Evolutionary conservation across 2,888 invertebrate species (phyloP).

Genomic region (Alitta virens): DNA sequence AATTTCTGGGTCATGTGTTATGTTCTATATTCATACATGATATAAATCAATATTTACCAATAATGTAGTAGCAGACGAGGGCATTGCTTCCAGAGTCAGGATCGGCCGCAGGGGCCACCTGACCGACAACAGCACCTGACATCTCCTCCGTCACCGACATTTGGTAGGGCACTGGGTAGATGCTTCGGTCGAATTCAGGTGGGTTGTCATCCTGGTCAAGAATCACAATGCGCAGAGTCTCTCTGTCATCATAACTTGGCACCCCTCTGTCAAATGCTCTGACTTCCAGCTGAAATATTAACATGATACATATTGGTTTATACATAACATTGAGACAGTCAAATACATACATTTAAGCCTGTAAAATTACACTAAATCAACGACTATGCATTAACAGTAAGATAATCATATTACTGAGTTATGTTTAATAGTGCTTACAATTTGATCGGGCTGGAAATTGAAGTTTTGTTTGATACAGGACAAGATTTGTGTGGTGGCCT

Average conservation of each 20-base stretch:
- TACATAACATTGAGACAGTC: no score
- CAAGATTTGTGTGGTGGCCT: no score
- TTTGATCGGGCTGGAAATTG: no score
- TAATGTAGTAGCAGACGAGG: constrained; percentile 88
- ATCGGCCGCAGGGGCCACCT: constrained; percentile 64
- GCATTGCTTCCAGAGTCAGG: constrained; percentile 73
- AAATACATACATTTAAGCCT: no score
- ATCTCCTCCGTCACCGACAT: constrained; percentile 34
- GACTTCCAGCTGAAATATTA: constrained; percentile 61
- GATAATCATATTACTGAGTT: no score
- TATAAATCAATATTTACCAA: constrained; percentile 60
- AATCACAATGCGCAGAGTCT: constrained; percentile 66
- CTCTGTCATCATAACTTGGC: constrained; percentile 73
- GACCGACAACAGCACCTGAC: constrained; percentile 30
- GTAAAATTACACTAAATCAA: no score
- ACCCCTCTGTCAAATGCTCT: constrained; percentile 77
- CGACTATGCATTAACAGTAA: no score
- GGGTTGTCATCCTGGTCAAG: constrained; percentile 50
- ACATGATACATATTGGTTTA: no score
- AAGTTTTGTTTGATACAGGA: no score
- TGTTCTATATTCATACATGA: no score
- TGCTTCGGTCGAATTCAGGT: constrained; percentile 40
- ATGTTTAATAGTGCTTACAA: no score
- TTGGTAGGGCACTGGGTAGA: constrained; percentile 31
- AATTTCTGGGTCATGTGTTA: no score